Evolutionary conservation across 53 echinoderm and acorn worm genomes (phyloP).

Genomic region (Pentamera pediparva): DNA sequence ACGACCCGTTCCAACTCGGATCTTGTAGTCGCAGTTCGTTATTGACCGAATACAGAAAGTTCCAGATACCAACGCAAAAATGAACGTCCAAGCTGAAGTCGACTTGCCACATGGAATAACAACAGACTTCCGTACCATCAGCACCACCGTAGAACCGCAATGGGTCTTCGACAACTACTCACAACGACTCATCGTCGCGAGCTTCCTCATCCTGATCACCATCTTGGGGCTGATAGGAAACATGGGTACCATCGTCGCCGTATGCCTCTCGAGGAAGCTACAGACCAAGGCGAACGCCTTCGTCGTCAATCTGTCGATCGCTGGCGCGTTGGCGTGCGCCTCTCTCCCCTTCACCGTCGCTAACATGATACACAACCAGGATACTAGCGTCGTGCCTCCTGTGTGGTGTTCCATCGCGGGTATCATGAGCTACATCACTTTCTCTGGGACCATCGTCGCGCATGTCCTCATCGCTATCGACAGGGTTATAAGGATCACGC

Average conservation of each 20-base stretch:
- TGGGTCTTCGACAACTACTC: constrained; percentile 32
- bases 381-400: not conserved
- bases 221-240: constrained; percentile 48
- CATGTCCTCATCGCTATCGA: constrained; percentile 45
- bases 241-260: constrained; percentile 34
- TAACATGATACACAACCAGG: not conserved
- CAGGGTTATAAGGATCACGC: constrained; percentile 31
- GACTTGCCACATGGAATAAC: too few relatives aligned
- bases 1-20: too few relatives aligned
- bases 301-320: constrained; percentile 42
- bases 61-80: too few relatives aligned
- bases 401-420: too few relatives aligned
- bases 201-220: constrained; percentile 21
- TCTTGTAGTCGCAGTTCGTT: too few relatives aligned
- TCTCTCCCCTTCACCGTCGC: constrained; percentile 38
- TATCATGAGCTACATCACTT: constrained; percentile 15
- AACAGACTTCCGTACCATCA: too few relatives aligned
- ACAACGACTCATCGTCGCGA: constrained; percentile 34
- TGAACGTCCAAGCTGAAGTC: too few relatives aligned
- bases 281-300: constrained; percentile 49
- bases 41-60: too few relatives aligned
- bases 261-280: constrained; percentile 42
- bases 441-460: constrained; percentile 28
- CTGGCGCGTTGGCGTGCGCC: constrained; percentile 35
- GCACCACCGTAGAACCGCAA: not conserved